These are phyloP conservation scores for Notamacropus eugenii DNA, from an alignment of 2,797 vertebrate genomes.

Conservation along the genomic window DNA sequence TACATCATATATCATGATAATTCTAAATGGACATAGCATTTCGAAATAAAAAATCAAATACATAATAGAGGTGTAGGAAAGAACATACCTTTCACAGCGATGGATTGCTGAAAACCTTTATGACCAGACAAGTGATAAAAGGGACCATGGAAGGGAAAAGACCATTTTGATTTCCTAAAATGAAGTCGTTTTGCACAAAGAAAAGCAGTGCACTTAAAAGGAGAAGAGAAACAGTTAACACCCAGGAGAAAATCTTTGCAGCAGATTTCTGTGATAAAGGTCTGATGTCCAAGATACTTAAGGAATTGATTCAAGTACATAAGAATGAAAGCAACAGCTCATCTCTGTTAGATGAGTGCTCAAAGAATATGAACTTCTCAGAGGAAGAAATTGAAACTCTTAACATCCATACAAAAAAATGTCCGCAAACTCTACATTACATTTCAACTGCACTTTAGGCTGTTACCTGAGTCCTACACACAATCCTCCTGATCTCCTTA, in stretches of 20 bases:
- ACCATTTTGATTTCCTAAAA: background rate
- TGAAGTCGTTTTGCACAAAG: background rate
- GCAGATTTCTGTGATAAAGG: background rate
- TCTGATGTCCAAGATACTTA: background rate
- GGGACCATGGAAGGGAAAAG: background rate
- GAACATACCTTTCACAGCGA: too few species aligned
- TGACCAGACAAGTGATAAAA: background rate
- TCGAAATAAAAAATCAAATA: too few species aligned
- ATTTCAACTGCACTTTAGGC: background rate
- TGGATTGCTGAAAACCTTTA: background rate
- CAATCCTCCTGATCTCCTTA: background rate
- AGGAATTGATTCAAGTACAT: background rate
- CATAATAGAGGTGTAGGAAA: too few species aligned
- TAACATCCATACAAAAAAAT: background rate
- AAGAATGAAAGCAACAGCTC: background rate
- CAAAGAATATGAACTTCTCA: background rate
- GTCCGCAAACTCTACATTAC: background rate
- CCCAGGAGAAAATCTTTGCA: background rate
- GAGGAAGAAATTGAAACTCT: background rate
- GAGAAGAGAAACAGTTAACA: background rate
- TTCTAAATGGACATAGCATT: too few species aligned
- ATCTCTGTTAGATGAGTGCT: background rate
- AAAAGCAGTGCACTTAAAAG: background rate
- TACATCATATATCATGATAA: too few species aligned
- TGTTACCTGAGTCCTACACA: background rate